Evolutionary conservation across 2,888 invertebrate genomes (phyloP), one percentile per base, ranked within the genome.

Genomic region (Iselma pallidipennis): DNA sequence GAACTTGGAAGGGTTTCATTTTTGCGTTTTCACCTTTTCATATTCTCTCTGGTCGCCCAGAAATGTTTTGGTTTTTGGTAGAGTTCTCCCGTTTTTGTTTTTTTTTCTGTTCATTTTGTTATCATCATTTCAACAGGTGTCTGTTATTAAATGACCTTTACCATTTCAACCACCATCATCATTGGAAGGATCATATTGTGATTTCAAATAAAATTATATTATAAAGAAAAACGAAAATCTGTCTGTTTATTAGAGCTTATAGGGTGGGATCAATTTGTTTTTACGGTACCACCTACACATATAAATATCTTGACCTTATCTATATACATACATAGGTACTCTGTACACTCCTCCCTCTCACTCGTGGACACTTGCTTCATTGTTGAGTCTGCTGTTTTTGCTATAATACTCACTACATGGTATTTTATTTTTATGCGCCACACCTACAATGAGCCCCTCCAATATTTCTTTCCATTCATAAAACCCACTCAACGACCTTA

Each of bases 401-500:
- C 48, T 45, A 52, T 57, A 57, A 52, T 54, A n/a, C n/a, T n/a
- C n/a, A n/a, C n/a, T 57, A 55, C 51, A 51, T 61, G 59, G 57
- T 12, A 37, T 28, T 25, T 52, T 57, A 61, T 61, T 61, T 56
- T 50, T 63, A 42, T 55, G 48, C 33, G 59, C 52, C 55, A 59
- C 59, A 55, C 63, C 59, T 59, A 52, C 55, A 19, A 49, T 9
- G 45, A 31, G 60, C 68, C 69, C 67, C 67, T 64, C 62, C 61
- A 64, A 23, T 57, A 55, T 64, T 61, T 64, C 59, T 59, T 69
- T 74, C 72, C 75, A 75, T 75, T 75, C 75, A 75, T 74, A 63
- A 73, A 73, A 70, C 75, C 75, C 71, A 75, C 75, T 71, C 72
- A 66, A 59, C 72, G 75, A 71, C 75, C 75, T 75, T 74, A 73